Conservation (phyloP, 2,113 vertebrate species). For the Ceyx margarethae region DNA sequence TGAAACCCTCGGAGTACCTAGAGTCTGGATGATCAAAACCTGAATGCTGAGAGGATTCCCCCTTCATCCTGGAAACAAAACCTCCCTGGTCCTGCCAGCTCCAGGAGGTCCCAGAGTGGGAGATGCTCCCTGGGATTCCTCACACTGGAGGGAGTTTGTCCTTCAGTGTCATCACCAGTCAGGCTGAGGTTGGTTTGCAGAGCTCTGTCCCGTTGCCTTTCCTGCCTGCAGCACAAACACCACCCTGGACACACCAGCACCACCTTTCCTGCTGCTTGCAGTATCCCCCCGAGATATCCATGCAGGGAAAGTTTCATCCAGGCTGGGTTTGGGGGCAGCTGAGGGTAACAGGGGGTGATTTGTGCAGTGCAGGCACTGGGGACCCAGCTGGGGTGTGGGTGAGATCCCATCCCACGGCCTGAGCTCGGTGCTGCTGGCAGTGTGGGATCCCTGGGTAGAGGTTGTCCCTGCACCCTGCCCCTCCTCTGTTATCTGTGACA, state of each 20-base stretch:
- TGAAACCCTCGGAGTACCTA: not conserved
- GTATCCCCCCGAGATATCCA: not conserved
- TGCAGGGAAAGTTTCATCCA: no score
- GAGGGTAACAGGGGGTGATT: not conserved
- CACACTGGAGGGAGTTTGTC: fast-evolving
- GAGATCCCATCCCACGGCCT: not conserved
- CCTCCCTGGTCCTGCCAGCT: not conserved
- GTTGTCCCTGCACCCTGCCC: not conserved
- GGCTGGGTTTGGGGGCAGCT: not conserved
- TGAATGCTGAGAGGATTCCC: not conserved
- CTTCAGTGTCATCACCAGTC: fast-evolving
- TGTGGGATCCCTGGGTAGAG: not conserved
- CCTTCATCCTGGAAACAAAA: not conserved
- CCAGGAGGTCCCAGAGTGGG: not conserved
- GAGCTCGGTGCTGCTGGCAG: not conserved
- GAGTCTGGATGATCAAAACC: not conserved
- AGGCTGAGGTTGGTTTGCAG: not conserved
- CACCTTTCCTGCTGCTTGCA: not conserved
- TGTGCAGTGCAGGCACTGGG: not conserved
- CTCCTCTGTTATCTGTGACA: not conserved
- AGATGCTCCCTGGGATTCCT: not conserved
- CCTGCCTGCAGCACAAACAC: fast-evolving
- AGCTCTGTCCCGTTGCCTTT: not conserved
- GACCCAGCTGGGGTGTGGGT: not conserved
- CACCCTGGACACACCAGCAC: not conserved